These are phyloP conservation scores for Chrysodeixis includens DNA, from an alignment of 2,888 invertebrate genomes.

Conservation along the genomic window DNA sequence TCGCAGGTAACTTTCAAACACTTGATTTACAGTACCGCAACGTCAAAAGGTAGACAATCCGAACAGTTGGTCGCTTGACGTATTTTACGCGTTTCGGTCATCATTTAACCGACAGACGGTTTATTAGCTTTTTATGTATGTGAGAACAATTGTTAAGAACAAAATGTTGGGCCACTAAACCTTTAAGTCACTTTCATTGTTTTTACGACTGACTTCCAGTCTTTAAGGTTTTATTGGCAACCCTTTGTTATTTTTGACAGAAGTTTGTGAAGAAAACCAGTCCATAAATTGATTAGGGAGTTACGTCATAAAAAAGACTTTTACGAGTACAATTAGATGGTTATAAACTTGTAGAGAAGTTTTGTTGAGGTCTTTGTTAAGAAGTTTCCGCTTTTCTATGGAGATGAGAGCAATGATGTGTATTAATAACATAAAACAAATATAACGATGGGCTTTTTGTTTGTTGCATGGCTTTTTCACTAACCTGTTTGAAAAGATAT, in stretches of 20 bases:
- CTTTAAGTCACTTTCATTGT: constrained; percentile 51
- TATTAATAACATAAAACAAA: neutral
- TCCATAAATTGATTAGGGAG: constrained; percentile 23
- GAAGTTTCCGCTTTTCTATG: neutral
- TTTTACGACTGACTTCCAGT: constrained; percentile 70
- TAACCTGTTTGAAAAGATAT: neutral
- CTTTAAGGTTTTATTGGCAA: constrained; percentile 76
- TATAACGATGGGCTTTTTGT: neutral
- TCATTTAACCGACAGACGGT: constrained; percentile 69
- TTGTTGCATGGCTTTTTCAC: neutral
- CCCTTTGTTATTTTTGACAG: constrained; percentile 67
- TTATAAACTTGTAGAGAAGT: neutral
- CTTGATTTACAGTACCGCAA: constrained; percentile 39
- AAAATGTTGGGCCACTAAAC: constrained; percentile 69
- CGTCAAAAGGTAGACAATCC: constrained; percentile 22
- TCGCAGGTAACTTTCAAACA: constrained; percentile 41
- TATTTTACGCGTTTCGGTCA: constrained; percentile 61
- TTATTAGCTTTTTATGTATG: constrained; percentile 76
- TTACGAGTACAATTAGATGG: constrained; percentile 4
- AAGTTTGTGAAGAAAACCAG: constrained; percentile 25
- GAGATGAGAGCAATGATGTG: neutral
- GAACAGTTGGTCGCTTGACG: constrained; percentile 53
- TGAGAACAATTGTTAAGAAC: constrained; percentile 82
- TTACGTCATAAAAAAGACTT: constrained; percentile 8
- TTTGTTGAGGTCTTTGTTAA: neutral